Conservation (phyloP, 2,797 vertebrate genomes). For the Melanotaenia parkinsoni region DNA sequence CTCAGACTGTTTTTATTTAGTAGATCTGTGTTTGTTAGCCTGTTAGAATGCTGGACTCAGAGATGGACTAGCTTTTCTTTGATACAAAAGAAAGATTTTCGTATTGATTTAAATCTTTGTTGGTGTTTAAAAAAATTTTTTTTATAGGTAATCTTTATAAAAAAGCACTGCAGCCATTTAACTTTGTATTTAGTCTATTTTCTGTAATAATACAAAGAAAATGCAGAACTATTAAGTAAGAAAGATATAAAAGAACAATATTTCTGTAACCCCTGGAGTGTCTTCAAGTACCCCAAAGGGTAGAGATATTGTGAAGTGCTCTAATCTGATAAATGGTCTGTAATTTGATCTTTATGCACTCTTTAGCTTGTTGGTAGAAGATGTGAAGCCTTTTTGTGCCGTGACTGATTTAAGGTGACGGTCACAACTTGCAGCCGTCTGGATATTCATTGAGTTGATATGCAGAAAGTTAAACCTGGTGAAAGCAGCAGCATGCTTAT, state of each 20-base stretch:
- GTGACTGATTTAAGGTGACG: constrained; percentile 24
- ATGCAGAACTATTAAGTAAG: no score
- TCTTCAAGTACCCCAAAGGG: no score
- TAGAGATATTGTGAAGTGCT: no score
- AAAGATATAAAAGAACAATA: no score
- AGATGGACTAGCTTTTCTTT: constrained; percentile 2
- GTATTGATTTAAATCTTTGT: constrained; percentile 16
- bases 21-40: constrained; percentile 34
- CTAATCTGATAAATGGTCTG: no score
- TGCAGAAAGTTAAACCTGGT: constrained; percentile 34
- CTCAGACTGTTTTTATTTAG: constrained; percentile 23
- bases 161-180: not conserved
- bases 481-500: constrained; percentile 27
- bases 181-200: not conserved
- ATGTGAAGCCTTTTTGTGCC: not conserved
- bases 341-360: no score
- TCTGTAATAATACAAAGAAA: not conserved
- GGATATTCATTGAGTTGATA: constrained; percentile 16
- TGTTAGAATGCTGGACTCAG: constrained; percentile 19
- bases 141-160: no score
- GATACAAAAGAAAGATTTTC: constrained; percentile 7
- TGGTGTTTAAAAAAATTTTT: no score
- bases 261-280: no score
- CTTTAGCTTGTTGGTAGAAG: not conserved
- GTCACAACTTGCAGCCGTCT: constrained; percentile 12